These are phyloP conservation scores for Xylocopa sonorina DNA, from an alignment of 1,140 invertebrate genomes.

Conservation along the genomic window DNA sequence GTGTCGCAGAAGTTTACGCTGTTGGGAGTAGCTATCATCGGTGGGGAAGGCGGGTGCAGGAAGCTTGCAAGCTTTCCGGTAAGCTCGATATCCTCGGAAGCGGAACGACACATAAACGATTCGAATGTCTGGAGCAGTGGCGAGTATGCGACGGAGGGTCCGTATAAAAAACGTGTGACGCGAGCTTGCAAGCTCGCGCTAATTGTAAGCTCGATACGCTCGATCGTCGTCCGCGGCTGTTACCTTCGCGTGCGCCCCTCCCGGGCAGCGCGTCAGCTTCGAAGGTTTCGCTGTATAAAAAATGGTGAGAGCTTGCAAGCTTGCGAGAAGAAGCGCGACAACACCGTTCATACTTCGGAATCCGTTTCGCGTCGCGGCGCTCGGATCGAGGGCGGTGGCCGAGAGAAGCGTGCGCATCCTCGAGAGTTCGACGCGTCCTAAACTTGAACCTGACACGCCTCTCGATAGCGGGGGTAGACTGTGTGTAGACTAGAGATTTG, in stretches of 20 bases:
- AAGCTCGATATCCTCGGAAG: conserved; percentile 13
- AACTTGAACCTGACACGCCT: background rate
- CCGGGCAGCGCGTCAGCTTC: background rate
- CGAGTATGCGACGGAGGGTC: background rate
- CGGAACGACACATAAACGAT: background rate
- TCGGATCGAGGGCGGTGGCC: no score
- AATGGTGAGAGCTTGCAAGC: conserved; percentile 44
- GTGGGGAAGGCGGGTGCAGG: background rate
- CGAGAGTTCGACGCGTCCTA: background rate
- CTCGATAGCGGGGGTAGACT: background rate
- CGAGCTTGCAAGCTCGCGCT: conserved; percentile 60
- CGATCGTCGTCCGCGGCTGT: conserved; percentile 30
- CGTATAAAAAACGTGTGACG: conserved; percentile 41
- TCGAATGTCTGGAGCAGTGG: conserved; percentile 6
- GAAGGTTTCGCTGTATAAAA: conserved; percentile 42
- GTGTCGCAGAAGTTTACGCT: background rate
- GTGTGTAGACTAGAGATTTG: background rate
- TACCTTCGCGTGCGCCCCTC: background rate
- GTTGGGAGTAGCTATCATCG: background rate
- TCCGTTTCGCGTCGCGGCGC: background rate
- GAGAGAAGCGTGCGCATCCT: background rate
- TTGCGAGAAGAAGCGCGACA: conserved; percentile 13
- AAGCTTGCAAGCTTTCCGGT: conserved; percentile 6
- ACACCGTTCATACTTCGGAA: background rate
- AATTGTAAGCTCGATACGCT: conserved; percentile 65